Conservation (phyloP, 2,797 vertebrate species). For the Chromobotia macracanthus region DNA sequence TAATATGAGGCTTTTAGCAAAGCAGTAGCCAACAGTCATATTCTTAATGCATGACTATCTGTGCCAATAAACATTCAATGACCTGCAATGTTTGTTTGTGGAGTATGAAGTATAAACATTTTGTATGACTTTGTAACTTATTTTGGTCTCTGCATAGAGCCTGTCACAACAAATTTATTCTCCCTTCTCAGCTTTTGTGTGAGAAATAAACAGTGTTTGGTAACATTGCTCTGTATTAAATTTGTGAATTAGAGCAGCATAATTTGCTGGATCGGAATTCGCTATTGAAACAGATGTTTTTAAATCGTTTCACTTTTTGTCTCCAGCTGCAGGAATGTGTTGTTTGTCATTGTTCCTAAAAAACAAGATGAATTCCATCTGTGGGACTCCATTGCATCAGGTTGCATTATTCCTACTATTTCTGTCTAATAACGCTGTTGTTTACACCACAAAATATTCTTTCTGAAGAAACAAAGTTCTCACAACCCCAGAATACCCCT, state of each 20-base stretch:
- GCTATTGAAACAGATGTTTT: conserved; percentile 53
- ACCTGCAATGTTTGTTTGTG: conserved; percentile 63
- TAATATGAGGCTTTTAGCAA: conserved; percentile 59
- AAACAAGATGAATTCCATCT: conserved; percentile 56
- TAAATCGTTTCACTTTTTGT: conserved; percentile 43
- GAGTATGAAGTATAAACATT: conserved; percentile 66
- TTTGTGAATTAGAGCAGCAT: conserved; percentile 54
- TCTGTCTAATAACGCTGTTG: conserved; percentile 63
- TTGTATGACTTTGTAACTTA: conserved; percentile 57
- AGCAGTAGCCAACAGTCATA: conserved; percentile 54
- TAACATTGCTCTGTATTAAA: conserved; percentile 52
- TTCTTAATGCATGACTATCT: conserved; percentile 59
- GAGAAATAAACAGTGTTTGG: conserved; percentile 31
- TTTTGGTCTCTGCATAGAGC: conserved; percentile 54
- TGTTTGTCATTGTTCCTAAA: conserved; percentile 56
- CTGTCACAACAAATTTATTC: conserved; percentile 53
- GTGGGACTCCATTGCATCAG: conserved; percentile 44
- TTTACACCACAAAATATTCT: conserved; percentile 54
- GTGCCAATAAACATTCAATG: conserved; percentile 52
- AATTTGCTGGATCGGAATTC: conserved; percentile 50
- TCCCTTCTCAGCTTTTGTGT: conserved; percentile 17
- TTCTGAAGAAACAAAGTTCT: conserved; percentile 64
- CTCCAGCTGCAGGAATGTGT: conserved; percentile 41
- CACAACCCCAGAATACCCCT: conserved; percentile 69
- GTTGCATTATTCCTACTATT: conserved; percentile 61